Conservation (phyloP, 2,797 vertebrate genomes). For the Neostethus bicornis region DNA sequence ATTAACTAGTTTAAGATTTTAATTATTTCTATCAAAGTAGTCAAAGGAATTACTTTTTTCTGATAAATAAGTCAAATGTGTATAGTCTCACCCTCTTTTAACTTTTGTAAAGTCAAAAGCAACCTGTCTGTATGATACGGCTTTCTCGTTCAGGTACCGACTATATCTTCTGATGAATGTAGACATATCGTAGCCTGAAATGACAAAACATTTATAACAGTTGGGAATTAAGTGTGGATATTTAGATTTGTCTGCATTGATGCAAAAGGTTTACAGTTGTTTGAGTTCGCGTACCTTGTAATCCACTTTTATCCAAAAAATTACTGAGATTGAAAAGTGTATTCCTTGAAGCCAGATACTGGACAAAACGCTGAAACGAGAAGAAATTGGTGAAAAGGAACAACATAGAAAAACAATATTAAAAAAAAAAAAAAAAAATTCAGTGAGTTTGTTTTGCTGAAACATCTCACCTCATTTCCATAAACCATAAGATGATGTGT, state of each 20-base stretch:
- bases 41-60: no score
- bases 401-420: not conserved
- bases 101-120: conserved; percentile 99
- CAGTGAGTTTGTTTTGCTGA: not conserved
- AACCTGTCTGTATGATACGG: conserved; percentile 98
- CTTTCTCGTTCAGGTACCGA: conserved; percentile 98
- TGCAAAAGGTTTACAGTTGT: no score
- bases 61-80: not conserved
- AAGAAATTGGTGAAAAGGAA: conserved; percentile 13
- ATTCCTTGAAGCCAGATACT: conserved; percentile 99
- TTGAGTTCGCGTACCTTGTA: no score
- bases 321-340: conserved; percentile 99
- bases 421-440: not conserved
- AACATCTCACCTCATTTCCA: conserved; percentile 90
- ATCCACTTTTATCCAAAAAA: conserved; percentile 99
- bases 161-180: conserved; percentile 98
- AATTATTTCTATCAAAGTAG: no score
- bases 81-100: conserved; percentile 91
- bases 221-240: no score
- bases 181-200: conserved; percentile 96
- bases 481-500: conserved; percentile 99
- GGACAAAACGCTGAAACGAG: conserved; percentile 92
- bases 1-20: no score
- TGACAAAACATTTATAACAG: not conserved
- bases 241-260: no score